Evolutionary conservation across 2,797 vertebrate genomes (phyloP).

Genomic region (Falco concolor): DNA sequence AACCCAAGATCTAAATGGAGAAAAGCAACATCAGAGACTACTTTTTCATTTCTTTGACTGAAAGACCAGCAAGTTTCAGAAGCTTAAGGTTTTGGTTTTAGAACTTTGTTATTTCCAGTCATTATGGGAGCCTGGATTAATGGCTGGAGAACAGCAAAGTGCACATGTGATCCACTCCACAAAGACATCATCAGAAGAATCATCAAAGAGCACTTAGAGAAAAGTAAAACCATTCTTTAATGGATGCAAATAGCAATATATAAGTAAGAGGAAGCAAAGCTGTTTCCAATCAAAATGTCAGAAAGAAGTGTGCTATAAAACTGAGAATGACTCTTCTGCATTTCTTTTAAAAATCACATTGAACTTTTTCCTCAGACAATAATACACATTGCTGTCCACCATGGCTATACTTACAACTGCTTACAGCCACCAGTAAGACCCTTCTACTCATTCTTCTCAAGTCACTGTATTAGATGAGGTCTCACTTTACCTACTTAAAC

Average conservation of each 20-base stretch:
- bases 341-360: not conserved
- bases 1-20: not conserved
- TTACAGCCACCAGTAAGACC: not conserved
- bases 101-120: not conserved
- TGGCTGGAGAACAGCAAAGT: not conserved
- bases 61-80: not conserved
- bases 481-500: not conserved
- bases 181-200: not conserved
- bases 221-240: not conserved
- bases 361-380: not conserved
- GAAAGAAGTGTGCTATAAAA: not conserved
- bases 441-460: not conserved
- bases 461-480: not conserved
- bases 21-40: not conserved
- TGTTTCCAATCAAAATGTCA: not conserved
- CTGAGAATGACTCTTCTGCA: not conserved
- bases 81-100: rapidly evolving
- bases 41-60: not conserved
- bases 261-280: not conserved
- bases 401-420: not conserved
- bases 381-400: not conserved
- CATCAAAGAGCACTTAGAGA: not conserved
- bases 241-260: rapidly evolving
- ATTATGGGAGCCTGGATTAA: not conserved
- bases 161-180: not conserved